phyloP scores from a whole-genome alignment of 2,113 vertebrate genomes.

The Bagarius yarrelli region DNA sequence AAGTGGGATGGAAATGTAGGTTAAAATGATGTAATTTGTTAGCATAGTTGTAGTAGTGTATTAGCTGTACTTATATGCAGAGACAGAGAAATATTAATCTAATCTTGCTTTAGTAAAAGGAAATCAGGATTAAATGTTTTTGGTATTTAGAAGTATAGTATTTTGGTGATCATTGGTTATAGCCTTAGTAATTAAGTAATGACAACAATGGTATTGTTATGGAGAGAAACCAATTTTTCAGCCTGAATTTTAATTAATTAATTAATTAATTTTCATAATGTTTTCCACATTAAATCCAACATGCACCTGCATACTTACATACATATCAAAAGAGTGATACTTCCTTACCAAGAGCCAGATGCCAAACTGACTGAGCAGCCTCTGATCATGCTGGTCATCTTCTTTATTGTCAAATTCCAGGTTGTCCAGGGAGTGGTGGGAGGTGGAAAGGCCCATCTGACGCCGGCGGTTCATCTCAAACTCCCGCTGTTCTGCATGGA shows the following conservation, averaged over 20 bases:
- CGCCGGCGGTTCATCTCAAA: conserved; percentile 89
- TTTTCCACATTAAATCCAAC: neutral
- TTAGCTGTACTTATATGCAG: conserved; percentile 13
- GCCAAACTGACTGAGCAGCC: conserved; percentile 96
- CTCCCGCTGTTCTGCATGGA: conserved; percentile 93
- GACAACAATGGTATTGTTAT: neutral
- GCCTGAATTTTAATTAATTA: neutral
- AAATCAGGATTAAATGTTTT: neutral
- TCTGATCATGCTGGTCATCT: conserved; percentile 95
- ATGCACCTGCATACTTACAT: neutral
- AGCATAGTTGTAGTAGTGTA: conserved; percentile 26
- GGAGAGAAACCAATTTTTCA: neutral
- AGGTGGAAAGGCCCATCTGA: conserved; percentile 94
- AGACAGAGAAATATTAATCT: neutral
- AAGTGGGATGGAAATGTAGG: neutral
- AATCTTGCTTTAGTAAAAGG: neutral
- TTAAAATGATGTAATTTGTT: neutral
- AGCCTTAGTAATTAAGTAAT: conserved; percentile 5
- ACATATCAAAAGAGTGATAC: neutral
- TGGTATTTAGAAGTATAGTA: neutral
- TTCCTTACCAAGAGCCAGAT: conserved; percentile 94
- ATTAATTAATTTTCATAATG: neutral
- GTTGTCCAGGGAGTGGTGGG: conserved; percentile 95
- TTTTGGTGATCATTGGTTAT: neutral
- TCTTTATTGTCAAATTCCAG: conserved; percentile 98